Conservation (phyloP, 2,113 vertebrate genomes). For the Gymnogyps californianus region DNA sequence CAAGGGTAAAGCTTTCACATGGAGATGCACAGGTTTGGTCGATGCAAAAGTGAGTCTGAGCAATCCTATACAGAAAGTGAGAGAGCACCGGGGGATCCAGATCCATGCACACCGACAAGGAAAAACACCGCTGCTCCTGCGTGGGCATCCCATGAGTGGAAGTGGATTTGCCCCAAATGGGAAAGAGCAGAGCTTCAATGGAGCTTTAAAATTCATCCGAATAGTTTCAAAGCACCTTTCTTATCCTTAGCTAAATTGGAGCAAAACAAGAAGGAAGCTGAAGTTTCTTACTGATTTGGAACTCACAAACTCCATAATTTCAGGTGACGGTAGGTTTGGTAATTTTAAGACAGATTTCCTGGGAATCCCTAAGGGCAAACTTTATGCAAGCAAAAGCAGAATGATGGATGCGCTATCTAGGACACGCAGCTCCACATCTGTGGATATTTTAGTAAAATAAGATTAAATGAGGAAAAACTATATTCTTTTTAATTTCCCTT, state of each 20-base stretch:
- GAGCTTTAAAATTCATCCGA: background rate
- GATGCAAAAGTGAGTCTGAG: background rate
- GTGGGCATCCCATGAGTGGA: background rate
- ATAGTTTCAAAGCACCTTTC: background rate
- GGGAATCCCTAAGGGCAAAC: conserved; percentile 1
- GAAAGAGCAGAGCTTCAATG: background rate
- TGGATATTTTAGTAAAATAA: background rate
- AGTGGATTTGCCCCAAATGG: background rate
- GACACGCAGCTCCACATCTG: background rate
- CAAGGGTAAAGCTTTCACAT: background rate
- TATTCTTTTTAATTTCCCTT: background rate
- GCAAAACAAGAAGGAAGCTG: background rate
- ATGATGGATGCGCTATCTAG: conserved; percentile 25
- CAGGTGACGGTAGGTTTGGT: background rate
- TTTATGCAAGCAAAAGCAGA: conserved; percentile 3
- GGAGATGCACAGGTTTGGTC: background rate
- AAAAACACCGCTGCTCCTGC: background rate
- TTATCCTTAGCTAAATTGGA: background rate
- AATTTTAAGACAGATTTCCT: conserved; percentile 13
- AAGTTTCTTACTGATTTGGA: background rate
- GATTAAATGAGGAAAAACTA: conserved; percentile 5
- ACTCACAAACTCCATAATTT: background rate
- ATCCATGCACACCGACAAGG: fast-evolving
- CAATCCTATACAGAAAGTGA: background rate
- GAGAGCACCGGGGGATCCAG: background rate